Conservation (phyloP, 2,888 invertebrate species). For the Ochropleura plecta region DNA sequence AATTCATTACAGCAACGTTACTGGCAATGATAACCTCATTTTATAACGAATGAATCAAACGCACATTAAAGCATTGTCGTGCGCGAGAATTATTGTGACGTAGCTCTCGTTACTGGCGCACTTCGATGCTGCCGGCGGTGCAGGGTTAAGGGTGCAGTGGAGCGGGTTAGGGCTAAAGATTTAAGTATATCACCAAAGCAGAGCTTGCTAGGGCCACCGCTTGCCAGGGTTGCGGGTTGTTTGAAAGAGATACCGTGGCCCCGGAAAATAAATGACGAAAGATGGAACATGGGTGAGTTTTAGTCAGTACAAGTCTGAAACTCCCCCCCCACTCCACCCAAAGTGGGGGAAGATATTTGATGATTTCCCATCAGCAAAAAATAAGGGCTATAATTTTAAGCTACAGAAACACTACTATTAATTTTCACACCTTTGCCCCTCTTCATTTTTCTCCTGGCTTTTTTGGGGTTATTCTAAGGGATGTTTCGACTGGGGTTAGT, state of each 20-base stretch:
- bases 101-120: conserved; percentile 86
- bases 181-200: background rate
- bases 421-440: too few species aligned
- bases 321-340: too few species aligned
- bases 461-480: background rate
- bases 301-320: too few species aligned
- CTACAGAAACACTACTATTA: too few species aligned
- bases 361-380: too few species aligned
- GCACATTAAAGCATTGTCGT: conserved; percentile 90
- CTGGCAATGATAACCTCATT: conserved; percentile 90
- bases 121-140: conserved; percentile 83
- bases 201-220: too few species aligned
- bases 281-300: too few species aligned
- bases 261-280: too few species aligned
- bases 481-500: background rate
- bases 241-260: too few species aligned
- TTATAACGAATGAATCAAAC: conserved; percentile 89
- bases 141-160: conserved; percentile 63
- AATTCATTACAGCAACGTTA: conserved; percentile 84
- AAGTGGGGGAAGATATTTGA: too few species aligned
- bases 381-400: too few species aligned
- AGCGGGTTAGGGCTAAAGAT: conserved; percentile 53
- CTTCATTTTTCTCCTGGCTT: background rate
- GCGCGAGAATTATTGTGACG: conserved; percentile 89
- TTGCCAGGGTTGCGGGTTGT: too few species aligned